Evolutionary conservation across 30 jellyfish, hydroid and myxozoan species (phyloP), one percentile per base, ranked within the genome.

Genomic region (Pseudorhiza aurosa): DNA sequence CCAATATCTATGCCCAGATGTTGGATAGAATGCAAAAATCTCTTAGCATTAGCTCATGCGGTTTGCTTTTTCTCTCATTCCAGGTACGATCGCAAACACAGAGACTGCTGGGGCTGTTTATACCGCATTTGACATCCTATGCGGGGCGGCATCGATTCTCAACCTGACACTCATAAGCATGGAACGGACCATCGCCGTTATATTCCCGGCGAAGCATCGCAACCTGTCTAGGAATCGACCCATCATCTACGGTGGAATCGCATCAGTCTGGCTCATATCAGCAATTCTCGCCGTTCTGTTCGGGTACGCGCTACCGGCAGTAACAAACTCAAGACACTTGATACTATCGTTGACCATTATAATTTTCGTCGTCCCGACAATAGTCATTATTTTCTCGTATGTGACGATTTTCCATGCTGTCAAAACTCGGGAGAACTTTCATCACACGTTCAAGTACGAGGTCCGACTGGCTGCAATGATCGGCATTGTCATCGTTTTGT

Each of bases 61-160:
- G 42, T 57, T 57, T 57, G 22, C 2, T 64, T 32, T 64, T 12
- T 2, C 12, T 7, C 47, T 57, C 4, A 14, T 58, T 26, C n/a
- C 53, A 77, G 89, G 89, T 1, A 62, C 89, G 10, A 59, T 77
- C 11, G 68, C 45, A 44, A 36, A 43, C 50, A 19, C 65, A 5
- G 40, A 17, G 44, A 63, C 82, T 1, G 73, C 82, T 60, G 68
- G 79, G 6, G 40, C 68, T 18, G 72, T 60, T 18, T 88, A 78
- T 42, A 57, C 58, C 22, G 81, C 94, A 1, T 67, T 79, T 29
- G 97, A 88, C 75, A 88, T 88, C 68, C 72, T 88, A 32, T 78
- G 93, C 73, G 97, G 97, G 18, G 65, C 97, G 50, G 86, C 89
- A 0, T 88, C 97, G 18, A 88, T 88, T 4, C 83, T 78, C 70